These are phyloP conservation scores for Callochromis pleurospilus DNA, from an alignment of 2,113 vertebrate genomes.

Conservation along the genomic window DNA sequence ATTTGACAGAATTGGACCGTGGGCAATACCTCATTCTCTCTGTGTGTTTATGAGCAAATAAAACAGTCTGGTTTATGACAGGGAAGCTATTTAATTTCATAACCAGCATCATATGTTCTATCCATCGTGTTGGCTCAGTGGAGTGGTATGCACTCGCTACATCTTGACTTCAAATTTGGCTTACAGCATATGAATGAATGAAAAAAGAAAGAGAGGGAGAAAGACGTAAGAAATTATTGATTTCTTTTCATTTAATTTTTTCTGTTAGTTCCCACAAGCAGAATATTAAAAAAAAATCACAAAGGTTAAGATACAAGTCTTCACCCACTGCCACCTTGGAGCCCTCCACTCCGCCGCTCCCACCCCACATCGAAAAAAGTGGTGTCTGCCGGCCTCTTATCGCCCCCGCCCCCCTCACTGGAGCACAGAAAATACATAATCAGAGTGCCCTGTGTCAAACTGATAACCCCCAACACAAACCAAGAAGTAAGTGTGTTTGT, in stretches of 20 bases:
- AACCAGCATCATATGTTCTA: conserved; percentile 47
- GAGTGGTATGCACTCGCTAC: background rate
- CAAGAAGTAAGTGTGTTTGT: conserved; percentile 3
- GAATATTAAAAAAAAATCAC: background rate
- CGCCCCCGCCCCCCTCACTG: conserved; percentile 34
- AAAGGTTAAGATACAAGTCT: background rate
- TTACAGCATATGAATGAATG: background rate
- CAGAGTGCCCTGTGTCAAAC: conserved; percentile 60
- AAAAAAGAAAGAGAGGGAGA: background rate
- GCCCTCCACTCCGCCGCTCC: background rate
- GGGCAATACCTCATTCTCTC: conserved; percentile 29
- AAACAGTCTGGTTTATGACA: conserved; percentile 48
- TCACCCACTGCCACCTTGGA: background rate
- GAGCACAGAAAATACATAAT: conserved; percentile 63
- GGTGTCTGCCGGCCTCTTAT: conserved; percentile 47
- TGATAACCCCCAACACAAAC: conserved; percentile 60
- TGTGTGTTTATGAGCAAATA: conserved; percentile 57
- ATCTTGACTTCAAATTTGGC: background rate
- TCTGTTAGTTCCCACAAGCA: background rate
- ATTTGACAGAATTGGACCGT: conserved; percentile 52
- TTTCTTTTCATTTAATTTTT: background rate
- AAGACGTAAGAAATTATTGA: background rate
- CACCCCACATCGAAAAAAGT: background rate
- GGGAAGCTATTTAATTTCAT: conserved; percentile 45
- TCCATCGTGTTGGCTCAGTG: background rate